Evolutionary conservation across 2,113 vertebrate species (phyloP).

Genomic region (Jacana jacana): DNA sequence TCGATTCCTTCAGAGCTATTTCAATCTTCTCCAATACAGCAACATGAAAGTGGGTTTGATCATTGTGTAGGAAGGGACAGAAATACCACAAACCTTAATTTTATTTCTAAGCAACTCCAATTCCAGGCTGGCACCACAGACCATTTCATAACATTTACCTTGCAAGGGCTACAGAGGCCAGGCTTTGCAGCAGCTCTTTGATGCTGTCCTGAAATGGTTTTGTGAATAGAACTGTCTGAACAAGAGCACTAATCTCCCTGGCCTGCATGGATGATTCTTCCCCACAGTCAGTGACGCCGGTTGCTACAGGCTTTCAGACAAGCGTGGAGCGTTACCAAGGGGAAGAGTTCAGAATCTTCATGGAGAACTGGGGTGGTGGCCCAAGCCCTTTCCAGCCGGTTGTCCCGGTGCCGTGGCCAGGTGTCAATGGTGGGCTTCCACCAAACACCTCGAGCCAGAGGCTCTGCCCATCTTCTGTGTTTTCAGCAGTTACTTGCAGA

Average conservation of each 20-base stretch:
- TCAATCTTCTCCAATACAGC: neutral
- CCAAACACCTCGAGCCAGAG: fast-evolving
- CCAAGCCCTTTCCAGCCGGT: fast-evolving
- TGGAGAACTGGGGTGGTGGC: neutral
- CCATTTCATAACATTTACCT: neutral
- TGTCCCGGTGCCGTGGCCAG: neutral
- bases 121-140: neutral
- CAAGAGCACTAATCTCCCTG: neutral
- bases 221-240: neutral
- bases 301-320: neutral
- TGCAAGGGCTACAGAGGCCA: neutral
- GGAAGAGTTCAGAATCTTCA: neutral
- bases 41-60: neutral
- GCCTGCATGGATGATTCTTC: neutral
- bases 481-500: neutral
- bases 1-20: neutral
- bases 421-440: neutral
- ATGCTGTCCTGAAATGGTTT: neutral
- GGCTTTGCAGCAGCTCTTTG: neutral
- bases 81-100: neutral
- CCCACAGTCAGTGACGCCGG: neutral
- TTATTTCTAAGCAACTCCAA: neutral
- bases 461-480: neutral
- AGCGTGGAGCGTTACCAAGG: neutral
- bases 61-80: neutral